Percentiles rank a stretch among this genome's conserved stretches.
phyloP scores from a whole-genome alignment of 2,113 vertebrate species.

The Gnathonemus longibarbis region DNA sequence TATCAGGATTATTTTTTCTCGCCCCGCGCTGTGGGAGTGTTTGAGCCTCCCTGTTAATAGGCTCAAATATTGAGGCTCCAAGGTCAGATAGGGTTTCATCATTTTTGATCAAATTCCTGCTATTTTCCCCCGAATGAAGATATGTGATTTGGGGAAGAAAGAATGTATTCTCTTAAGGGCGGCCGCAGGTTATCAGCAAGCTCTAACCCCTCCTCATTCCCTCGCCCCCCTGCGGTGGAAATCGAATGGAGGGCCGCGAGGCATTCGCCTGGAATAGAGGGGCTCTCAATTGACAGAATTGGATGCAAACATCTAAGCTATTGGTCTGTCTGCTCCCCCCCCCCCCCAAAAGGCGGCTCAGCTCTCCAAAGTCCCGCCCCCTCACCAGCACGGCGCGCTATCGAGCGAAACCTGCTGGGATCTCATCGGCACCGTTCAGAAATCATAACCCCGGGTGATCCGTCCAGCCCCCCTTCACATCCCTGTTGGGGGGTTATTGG shows the following conservation, averaged over 20 bases:
- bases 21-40: slow-evolving; percentile 38
- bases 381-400: slow-evolving; percentile 1
- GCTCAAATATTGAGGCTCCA: slow-evolving; percentile 40
- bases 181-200: slow-evolving; percentile 20
- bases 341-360: background rate
- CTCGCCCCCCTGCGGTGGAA: background rate
- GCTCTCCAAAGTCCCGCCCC: background rate
- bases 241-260: slow-evolving; percentile 12
- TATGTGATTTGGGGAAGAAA: slow-evolving; percentile 24
- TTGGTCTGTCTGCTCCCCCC: background rate
- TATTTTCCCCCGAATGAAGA: slow-evolving; percentile 41
- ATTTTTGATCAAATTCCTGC: slow-evolving; percentile 57
- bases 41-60: slow-evolving; percentile 44
- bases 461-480: slow-evolving; percentile 25
- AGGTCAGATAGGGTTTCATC: slow-evolving; percentile 46
- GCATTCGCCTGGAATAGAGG: slow-evolving; percentile 13
- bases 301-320: slow-evolving; percentile 16
- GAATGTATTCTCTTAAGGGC: slow-evolving; percentile 33
- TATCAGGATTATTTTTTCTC: slow-evolving; percentile 44
- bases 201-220: background rate
- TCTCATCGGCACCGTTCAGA: slow-evolving; percentile 39
- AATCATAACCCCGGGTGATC: slow-evolving; percentile 44
- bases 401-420: slow-evolving; percentile 43
- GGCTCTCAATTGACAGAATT: slow-evolving; percentile 1
- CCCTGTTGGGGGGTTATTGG: slow-evolving; percentile 1